Conservation (phyloP, 2,888 invertebrate genomes). For the Linnaemya vulpina region DNA sequence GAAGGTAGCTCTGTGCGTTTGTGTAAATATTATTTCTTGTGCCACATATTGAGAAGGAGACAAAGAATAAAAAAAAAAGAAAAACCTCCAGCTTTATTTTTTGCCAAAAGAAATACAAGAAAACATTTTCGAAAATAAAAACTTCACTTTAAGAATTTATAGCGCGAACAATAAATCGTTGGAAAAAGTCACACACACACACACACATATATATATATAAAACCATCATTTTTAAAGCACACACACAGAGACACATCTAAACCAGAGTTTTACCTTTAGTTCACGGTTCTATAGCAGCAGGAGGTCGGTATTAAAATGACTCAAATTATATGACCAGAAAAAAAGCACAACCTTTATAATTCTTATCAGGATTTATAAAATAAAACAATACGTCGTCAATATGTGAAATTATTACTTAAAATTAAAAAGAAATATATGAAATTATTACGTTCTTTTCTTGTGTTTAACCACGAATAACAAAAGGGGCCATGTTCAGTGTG, state of each 20-base stretch:
- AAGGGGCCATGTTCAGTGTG: no score
- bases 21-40: conserved; percentile 25
- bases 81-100: conserved; percentile 32
- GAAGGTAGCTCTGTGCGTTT: conserved; percentile 23
- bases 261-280: neutral
- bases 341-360: no score
- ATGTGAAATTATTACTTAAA: no score
- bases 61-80: neutral
- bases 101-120: conserved; percentile 28
- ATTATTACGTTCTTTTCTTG: no score
- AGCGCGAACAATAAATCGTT: conserved; percentile 80
- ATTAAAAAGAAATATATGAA: no score
- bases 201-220: no score
- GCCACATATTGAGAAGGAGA: conserved; percentile 25
- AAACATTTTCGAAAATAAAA: conserved; percentile 65
- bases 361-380: no score
- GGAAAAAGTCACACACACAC: conserved; percentile 43
- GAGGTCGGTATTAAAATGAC: neutral
- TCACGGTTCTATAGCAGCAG: neutral
- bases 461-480: no score
- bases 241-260: neutral
- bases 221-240: neutral
- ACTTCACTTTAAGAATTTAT: conserved; percentile 78
- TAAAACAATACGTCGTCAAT: no score
- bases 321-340: no score